A percentile compares a stretch with the other conserved stretches of the same genome.
Evolutionary conservation across 1,140 invertebrate genomes (phyloP).

Genomic region (Cyclina sinensis): DNA sequence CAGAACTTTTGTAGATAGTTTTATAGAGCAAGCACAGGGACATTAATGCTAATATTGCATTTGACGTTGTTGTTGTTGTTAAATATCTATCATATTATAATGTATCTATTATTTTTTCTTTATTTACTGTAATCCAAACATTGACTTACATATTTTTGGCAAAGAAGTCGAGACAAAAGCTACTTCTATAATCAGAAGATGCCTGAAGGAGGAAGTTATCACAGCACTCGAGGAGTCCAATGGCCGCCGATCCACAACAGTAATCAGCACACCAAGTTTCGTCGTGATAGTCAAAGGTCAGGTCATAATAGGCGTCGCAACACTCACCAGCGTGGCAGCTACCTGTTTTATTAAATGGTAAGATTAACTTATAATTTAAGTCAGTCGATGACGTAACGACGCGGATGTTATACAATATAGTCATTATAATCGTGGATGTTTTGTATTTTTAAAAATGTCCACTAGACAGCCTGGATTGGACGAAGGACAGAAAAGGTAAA

Average conservation of each 20-base stretch:
- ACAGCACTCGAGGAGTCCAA: slow-evolving; percentile 14
- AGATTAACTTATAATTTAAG: background rate
- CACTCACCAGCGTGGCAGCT: background rate
- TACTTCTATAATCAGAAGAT: background rate
- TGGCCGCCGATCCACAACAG: background rate
- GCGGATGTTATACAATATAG: too few relatives aligned
- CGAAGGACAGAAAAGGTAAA: too few relatives aligned
- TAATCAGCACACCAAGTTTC: slow-evolving; percentile 5
- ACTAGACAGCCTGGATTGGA: too few relatives aligned
- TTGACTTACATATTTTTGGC: slow-evolving; percentile 1
- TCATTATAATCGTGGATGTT: too few relatives aligned
- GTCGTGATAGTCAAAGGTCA: slow-evolving; percentile 1
- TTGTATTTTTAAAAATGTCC: too few relatives aligned
- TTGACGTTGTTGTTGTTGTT: too few relatives aligned
- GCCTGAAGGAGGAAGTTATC: background rate
- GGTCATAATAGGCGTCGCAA: slow-evolving; percentile 17
- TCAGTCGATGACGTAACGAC: background rate
- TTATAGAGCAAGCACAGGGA: too few relatives aligned
- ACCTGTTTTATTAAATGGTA: background rate
- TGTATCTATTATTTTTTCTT: too few relatives aligned
- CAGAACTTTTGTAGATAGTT: too few relatives aligned
- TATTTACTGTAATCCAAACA: too few relatives aligned
- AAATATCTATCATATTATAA: too few relatives aligned
- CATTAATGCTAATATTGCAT: too few relatives aligned
- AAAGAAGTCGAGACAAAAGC: background rate